phyloP scores from a whole-genome alignment of 2,888 invertebrate species.

The Melanostoma scalare region DNA sequence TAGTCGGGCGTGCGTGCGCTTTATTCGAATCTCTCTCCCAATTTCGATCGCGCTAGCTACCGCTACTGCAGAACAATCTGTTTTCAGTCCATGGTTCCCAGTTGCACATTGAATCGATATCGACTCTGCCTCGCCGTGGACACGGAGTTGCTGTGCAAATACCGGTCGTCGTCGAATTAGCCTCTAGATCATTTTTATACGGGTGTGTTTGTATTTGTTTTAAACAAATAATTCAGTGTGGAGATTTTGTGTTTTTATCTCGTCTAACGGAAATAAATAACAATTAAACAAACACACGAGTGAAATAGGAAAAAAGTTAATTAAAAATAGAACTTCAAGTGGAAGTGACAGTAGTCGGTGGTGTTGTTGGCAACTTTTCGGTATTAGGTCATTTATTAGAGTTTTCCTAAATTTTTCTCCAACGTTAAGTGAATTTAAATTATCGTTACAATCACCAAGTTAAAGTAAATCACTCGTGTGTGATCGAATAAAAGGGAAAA shows the following conservation, averaged over 20 bases:
- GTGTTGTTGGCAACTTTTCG: constrained; percentile 50
- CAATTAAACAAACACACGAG: constrained; percentile 20
- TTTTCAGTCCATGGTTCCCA: constrained; percentile 18
- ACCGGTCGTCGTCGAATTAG: constrained; percentile 58
- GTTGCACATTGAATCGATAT: constrained; percentile 47
- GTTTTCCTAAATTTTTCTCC: constrained; percentile 5
- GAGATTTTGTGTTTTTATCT: constrained; percentile 45
- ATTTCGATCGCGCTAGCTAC: constrained; percentile 34
- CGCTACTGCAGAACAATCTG: constrained; percentile 8
- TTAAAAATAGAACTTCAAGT: constrained; percentile 55
- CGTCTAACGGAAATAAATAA: constrained; percentile 30
- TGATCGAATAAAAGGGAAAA: constrained; percentile 39
- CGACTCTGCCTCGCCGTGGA: constrained; percentile 14
- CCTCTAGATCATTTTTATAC: constrained; percentile 28
- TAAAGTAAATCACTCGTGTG: constrained; percentile 43
- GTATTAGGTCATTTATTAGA: constrained; percentile 16
- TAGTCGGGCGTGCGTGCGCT: constrained; percentile 59
- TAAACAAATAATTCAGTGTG: constrained; percentile 46
- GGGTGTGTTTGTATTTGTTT: constrained; percentile 33
- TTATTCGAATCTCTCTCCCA: constrained; percentile 25
- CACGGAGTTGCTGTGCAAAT: constrained; percentile 28
- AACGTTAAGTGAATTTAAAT: constrained; percentile 6
- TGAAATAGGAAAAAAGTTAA: constrained; percentile 24
- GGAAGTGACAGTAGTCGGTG: constrained; percentile 1
- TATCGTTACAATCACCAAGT: constrained; percentile 19